A percentile compares a stretch with the other conserved stretches of the same genome.
Evolutionary conservation across 2,888 invertebrate genomes (phyloP).

Genomic region (Lepidonotus clava): DNA sequence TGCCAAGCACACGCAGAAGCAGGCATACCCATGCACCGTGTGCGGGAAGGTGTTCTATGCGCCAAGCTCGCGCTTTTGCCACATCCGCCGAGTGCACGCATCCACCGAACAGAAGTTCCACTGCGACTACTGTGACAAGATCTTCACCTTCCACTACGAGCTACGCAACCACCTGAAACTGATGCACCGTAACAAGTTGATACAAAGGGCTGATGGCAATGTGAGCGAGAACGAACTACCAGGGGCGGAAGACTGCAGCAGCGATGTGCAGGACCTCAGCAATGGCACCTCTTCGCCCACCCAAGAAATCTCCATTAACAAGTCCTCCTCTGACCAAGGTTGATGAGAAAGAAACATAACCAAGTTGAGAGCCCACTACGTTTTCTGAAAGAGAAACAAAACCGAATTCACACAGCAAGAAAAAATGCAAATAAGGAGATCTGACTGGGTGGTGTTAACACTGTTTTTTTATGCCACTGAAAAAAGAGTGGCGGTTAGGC

Average conservation of each 20-base stretch:
- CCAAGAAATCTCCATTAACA: not conserved
- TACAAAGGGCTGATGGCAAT: slow-evolving; percentile 35
- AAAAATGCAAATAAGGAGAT: slow-evolving; percentile 29
- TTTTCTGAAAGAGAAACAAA: too few species aligned
- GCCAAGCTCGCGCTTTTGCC: slow-evolving; percentile 69
- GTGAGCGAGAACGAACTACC: slow-evolving; percentile 25
- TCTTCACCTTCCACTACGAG: slow-evolving; percentile 57
- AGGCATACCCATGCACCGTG: slow-evolving; percentile 63
- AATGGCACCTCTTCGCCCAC: slow-evolving; percentile 26
- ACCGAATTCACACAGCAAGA: not conserved
- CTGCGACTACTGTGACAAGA: slow-evolving; percentile 53
- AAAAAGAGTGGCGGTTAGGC: too few species aligned
- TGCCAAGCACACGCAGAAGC: slow-evolving; percentile 58
- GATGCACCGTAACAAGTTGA: slow-evolving; percentile 56
- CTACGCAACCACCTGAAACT: slow-evolving; percentile 57
- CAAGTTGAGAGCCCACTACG: too few species aligned
- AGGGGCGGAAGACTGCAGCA: not conserved
- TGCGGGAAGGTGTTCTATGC: slow-evolving; percentile 71
- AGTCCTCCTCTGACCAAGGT: slow-evolving; percentile 32
- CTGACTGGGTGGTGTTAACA: not conserved
- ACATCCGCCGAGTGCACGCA: slow-evolving; percentile 68
- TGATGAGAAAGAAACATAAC: slow-evolving; percentile 19
- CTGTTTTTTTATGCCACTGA: too few species aligned
- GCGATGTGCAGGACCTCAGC: slow-evolving; percentile 37
- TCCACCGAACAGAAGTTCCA: slow-evolving; percentile 65